Conservation (phyloP, 2,797 vertebrate species). For the Lepilemur septentrionalis region DNA sequence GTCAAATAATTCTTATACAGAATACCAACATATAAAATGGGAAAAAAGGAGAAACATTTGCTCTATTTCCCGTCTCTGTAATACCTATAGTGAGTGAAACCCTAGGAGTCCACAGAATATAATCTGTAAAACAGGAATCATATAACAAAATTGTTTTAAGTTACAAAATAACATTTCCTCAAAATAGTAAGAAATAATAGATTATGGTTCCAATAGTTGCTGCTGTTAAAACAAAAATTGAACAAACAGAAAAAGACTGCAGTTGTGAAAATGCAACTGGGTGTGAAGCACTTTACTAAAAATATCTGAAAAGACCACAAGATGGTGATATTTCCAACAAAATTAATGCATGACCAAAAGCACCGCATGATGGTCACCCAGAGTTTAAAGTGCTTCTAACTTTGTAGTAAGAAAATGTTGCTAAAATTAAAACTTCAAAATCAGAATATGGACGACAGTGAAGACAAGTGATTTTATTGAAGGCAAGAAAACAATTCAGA, state of each 20-base stretch:
- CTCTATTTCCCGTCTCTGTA: neutral
- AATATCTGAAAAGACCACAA: conserved; percentile 31
- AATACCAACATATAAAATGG: neutral
- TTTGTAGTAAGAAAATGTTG: neutral
- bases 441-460: neutral
- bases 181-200: conserved; percentile 36
- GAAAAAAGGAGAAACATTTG: neutral
- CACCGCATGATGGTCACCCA: neutral
- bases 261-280: conserved; percentile 45
- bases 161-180: neutral
- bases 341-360: neutral
- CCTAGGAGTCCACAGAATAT: neutral
- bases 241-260: neutral
- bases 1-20: neutral
- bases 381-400: neutral
- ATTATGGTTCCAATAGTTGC: neutral
- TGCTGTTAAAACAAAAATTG: conserved; percentile 31
- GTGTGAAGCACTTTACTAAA: neutral
- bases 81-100: neutral
- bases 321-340: conserved; percentile 51
- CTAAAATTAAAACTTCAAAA: conserved; percentile 26
- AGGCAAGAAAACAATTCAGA: neutral
- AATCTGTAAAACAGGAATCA: neutral
- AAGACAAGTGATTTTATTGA: neutral
- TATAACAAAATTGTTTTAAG: neutral